Evolutionary conservation across 2,888 invertebrate species (phyloP), one percentile per base, ranked within the genome.

Genomic region (Ophion costatus): DNA sequence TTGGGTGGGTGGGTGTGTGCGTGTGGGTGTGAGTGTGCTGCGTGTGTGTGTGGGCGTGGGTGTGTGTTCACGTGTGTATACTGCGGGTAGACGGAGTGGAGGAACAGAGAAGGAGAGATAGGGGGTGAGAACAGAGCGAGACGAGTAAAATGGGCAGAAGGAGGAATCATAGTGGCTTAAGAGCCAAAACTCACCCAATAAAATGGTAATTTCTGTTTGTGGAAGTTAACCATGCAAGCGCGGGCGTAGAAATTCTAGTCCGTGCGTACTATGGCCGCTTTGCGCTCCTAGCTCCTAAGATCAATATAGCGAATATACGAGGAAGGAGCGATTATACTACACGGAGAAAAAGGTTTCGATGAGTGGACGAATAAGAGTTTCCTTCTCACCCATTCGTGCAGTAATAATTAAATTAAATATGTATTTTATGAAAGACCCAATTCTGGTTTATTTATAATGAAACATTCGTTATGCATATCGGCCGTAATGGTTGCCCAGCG

Each of bases 121-220:
- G 82, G 80, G 81, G 84, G 17, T 80, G 88, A 86, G 88, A 87
- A 86, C 84, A 86, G 86, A 86, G 78, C 81, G 88, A 85, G 89
- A 85, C 86, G 82, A 84, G 83, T 69, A 45, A 75, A 70, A 71
- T 70, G 70, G 84, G 61, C 33, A 38, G 80, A 73, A 80, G 64
- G 79, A 77, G 76, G 59, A 71, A 79, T 56, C 66, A 63, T 59
- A 71, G 76, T 64, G 78, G 81, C 79, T 83, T 84, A 84, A 87
- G 88, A 86, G 86, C 82, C 84, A 91, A 92, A 93, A 93, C 93
- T 93, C 93, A 90, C 88, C 93, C 95, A 96, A 96, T 96, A 96
- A 96, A 96, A 96, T 96, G 96, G 95, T 95, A 96, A 96, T 96
- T 95, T 94, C 94, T 95, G 95, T 96, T 96, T 95, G 95, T 95